phyloP scores from a whole-genome alignment of 2,888 invertebrate species.

The Aspidiotus rigidus region DNA sequence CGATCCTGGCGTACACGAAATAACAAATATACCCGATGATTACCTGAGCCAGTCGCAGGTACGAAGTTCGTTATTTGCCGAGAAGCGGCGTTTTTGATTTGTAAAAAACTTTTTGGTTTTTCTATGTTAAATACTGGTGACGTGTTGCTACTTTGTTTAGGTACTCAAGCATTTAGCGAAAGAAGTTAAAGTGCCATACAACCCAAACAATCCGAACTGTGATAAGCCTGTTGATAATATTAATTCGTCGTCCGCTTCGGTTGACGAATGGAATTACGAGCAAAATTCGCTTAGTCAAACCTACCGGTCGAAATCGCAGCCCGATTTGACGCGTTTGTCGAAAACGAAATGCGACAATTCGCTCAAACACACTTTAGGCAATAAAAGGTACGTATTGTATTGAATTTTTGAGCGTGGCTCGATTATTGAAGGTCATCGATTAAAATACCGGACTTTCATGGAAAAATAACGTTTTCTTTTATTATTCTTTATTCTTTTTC shows the following conservation, averaged over 20 bases:
- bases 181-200: slow-evolving; percentile 50
- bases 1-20: slow-evolving; percentile 50
- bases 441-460: too few species aligned
- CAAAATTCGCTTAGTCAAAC: slow-evolving; percentile 41
- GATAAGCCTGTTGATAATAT: slow-evolving; percentile 25
- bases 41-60: slow-evolving; percentile 69
- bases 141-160: slow-evolving; percentile 34
- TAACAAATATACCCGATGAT: slow-evolving; percentile 75
- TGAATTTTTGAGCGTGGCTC: too few species aligned
- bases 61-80: slow-evolving; percentile 19
- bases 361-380: slow-evolving; percentile 35
- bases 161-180: slow-evolving; percentile 75
- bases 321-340: slow-evolving; percentile 51
- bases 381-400: slow-evolving; percentile 31
- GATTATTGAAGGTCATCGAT: too few species aligned
- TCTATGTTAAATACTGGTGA: too few species aligned
- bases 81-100: slow-evolving; percentile 6
- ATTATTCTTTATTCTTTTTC: too few species aligned
- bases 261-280: slow-evolving; percentile 27
- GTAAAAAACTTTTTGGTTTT: not conserved
- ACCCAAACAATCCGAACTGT: slow-evolving; percentile 18
- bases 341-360: slow-evolving; percentile 22
- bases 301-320: slow-evolving; percentile 54
- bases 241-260: slow-evolving; percentile 17
- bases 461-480: too few species aligned